Conservation (phyloP, 2,797 vertebrate species). For the Alosa sapidissima region DNA sequence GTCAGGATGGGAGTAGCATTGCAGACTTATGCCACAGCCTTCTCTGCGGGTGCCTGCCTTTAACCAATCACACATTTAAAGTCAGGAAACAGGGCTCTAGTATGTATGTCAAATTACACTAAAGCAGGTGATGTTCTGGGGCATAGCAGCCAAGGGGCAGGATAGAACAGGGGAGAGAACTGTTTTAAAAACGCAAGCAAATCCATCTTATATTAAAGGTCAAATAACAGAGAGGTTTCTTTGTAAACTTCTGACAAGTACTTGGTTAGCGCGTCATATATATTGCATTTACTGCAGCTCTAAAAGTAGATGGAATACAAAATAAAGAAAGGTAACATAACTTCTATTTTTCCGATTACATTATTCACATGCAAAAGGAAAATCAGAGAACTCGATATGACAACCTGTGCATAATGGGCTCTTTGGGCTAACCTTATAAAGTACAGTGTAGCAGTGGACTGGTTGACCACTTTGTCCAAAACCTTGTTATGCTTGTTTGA, state of each 20-base stretch:
- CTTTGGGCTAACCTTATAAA: conserved; percentile 69
- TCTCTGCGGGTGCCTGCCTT: background rate
- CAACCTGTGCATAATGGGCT: background rate
- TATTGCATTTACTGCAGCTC: background rate
- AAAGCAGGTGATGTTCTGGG: background rate
- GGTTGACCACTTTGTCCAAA: conserved; percentile 72
- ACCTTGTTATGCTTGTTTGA: conserved; percentile 76
- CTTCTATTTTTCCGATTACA: background rate
- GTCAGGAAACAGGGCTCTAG: background rate
- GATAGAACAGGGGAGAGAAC: background rate
- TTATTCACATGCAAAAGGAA: background rate
- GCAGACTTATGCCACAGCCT: background rate
- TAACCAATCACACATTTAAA: background rate
- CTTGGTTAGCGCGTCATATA: background rate
- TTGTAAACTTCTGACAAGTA: background rate
- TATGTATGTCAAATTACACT: conserved; percentile 9
- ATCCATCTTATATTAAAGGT: background rate
- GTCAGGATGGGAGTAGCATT: background rate
- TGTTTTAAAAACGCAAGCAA: background rate
- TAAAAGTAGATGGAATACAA: background rate
- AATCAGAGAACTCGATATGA: background rate
- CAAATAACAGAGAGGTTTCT: background rate
- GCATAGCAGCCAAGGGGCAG: background rate
- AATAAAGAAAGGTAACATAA: background rate
- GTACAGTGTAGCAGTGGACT: conserved; percentile 62